These are phyloP conservation scores for Cranoglanis bouderius DNA, from an alignment of 2,113 vertebrate species.

Conservation along the genomic window DNA sequence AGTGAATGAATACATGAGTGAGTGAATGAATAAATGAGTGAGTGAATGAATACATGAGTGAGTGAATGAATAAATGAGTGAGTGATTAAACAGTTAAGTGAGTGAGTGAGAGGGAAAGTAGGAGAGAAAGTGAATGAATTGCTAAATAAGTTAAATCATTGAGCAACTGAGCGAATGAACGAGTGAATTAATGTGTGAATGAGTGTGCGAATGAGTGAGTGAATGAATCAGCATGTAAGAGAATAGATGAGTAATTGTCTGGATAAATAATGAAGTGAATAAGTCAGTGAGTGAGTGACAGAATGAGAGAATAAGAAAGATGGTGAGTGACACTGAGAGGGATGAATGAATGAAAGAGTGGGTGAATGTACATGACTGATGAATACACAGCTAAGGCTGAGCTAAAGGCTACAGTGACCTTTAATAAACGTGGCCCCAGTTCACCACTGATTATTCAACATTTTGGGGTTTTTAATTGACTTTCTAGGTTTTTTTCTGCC, in stretches of 20 bases:
- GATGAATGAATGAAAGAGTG: background rate
- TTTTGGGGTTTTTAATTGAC: conserved; percentile 16
- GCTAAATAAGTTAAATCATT: too few species aligned
- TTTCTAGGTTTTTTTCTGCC: background rate
- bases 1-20: background rate
- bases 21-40: too few species aligned
- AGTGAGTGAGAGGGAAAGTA: background rate
- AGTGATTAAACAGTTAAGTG: too few species aligned
- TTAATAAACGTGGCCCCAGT: conserved; percentile 2
- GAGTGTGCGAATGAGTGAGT: background rate
- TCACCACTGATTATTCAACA: conserved; percentile 42
- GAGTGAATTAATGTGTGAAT: background rate
- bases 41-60: too few species aligned
- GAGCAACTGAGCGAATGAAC: background rate
- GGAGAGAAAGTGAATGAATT: background rate
- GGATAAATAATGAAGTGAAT: background rate
- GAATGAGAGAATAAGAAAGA: background rate
- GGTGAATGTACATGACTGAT: background rate
- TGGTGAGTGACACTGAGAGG: background rate
- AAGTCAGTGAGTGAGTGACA: background rate
- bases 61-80: too few species aligned
- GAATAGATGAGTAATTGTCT: background rate
- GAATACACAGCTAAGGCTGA: background rate
- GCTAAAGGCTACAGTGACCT: conserved; percentile 32
- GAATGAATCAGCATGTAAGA: background rate